phyloP scores from a whole-genome alignment of 1,140 invertebrate species.

The Trypoxylus dichotomus region DNA sequence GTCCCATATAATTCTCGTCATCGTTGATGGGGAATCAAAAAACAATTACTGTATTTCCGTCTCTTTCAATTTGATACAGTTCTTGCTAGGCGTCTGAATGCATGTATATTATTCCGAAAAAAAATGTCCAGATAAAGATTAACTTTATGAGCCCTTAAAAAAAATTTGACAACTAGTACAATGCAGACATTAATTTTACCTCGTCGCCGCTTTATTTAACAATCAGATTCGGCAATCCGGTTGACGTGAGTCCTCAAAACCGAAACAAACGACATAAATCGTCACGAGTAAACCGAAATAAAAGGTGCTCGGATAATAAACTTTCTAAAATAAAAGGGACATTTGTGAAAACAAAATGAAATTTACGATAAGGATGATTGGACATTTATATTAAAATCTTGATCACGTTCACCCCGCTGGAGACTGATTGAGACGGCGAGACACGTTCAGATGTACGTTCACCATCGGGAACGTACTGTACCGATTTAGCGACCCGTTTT shows the following conservation, averaged over 20 bases:
- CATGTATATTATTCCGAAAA: neutral
- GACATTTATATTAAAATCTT: slow-evolving; percentile 28
- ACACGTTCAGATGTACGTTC: neutral
- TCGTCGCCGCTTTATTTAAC: slow-evolving; percentile 8
- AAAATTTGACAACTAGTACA: neutral
- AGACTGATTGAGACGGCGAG: slow-evolving; percentile 31
- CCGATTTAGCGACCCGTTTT: slow-evolving; percentile 33
- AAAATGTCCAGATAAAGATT: neutral
- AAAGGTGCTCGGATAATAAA: neutral
- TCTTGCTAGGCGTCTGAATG: too few relatives aligned
- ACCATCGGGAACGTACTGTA: slow-evolving; percentile 15
- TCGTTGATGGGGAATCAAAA: too few relatives aligned
- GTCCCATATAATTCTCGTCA: too few relatives aligned
- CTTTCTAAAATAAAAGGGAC: slow-evolving; percentile 29
- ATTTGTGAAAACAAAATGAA: slow-evolving; percentile 10
- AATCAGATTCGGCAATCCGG: neutral
- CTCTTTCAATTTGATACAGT: too few relatives aligned
- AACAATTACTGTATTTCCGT: too few relatives aligned
- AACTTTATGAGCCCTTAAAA: neutral
- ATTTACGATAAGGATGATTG: slow-evolving; percentile 25
- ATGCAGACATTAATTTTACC: slow-evolving; percentile 8
- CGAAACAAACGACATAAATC: slow-evolving; percentile 5
- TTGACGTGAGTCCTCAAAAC: neutral
- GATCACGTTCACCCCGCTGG: slow-evolving; percentile 28
- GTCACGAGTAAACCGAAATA: neutral